Base-by-base conservation (phyloP, 2,888 invertebrate genomes). In the Synanthedon andrenaeformis region DNA sequence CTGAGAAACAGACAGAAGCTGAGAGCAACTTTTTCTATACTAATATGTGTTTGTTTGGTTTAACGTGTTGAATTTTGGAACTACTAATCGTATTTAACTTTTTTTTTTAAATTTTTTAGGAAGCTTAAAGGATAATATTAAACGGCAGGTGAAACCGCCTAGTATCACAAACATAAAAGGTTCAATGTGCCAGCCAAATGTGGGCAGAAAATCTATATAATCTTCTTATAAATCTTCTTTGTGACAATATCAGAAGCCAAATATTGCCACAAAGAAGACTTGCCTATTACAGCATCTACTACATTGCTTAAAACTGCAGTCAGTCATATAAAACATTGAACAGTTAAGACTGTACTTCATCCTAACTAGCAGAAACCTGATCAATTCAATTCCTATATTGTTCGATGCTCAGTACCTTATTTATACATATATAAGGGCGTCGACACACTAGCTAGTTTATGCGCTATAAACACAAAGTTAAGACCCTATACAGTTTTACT, bases 381-480 rank as follows among this genome's bases (percentile, higher is more conserved):
- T 45, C n/a, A 45, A 45, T 45, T 45, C n/a, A 45, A 45, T 13
- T 13, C 45, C 45, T 45, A 35, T 35, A 35, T 35, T 35, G 35
- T 35, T 35, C 3, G 35, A 35, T 45, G 13, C 0, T 45, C n/a
- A 45, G 45, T 45, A 10, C 35, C 10, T 10, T 35, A 35, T 35
- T 35, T 35, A 35, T 35, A 35, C 3, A 35, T 35, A 35, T 23
- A 58, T 67, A 63, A 69, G 59, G 66, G 62, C 62, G 62, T 63
- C 64, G 57, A 59, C 67, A 70, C 59, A 64, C 57, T 56, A 57
- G 56, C 60, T 64, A 60, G 60, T 74, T 75, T 74, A 72, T 64
- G 67, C 57, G 60, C 64, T 63, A 69, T 75, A 71, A 74, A 72
- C 58, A 54, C 59, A 50, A 57, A 61, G 64, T 62, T 61, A 57